A percentile compares a stretch with the other conserved stretches of the same genome.
These are phyloP conservation scores for Pharmacophagus antenor DNA, from an alignment of 2,888 invertebrate genomes.

Conservation along the genomic window DNA sequence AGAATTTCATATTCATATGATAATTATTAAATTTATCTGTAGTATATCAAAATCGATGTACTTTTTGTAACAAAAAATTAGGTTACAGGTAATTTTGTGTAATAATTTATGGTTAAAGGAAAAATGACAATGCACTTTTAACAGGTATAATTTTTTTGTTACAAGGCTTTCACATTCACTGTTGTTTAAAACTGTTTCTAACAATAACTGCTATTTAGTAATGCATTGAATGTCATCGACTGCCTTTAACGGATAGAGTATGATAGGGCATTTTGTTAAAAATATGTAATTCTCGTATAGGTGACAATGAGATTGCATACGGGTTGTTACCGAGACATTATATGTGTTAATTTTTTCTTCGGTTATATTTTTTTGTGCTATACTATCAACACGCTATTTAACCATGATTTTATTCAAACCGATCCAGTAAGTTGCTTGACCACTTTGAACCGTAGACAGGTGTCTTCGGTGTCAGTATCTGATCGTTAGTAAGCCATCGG, in stretches of 20 bases:
- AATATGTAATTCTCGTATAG: background rate
- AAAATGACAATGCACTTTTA: background rate
- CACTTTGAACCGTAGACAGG: conserved; percentile 5
- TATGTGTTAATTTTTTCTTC: background rate
- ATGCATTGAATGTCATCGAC: background rate
- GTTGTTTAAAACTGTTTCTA: background rate
- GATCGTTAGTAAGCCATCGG: conserved; percentile 20
- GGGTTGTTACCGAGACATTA: background rate
- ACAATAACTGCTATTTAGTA: background rate
- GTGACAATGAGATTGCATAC: background rate
- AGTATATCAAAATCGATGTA: background rate
- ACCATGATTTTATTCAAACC: conserved; percentile 11
- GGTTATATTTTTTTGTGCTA: conserved; percentile 1
- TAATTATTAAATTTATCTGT: too few species aligned
- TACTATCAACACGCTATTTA: background rate
- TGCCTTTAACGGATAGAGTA: background rate
- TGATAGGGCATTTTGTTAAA: conserved; percentile 1
- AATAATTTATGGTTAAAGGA: too few species aligned
- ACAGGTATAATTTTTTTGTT: background rate
- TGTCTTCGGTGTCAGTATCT: background rate
- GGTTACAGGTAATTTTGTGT: background rate
- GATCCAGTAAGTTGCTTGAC: conserved; percentile 21
- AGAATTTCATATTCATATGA: too few species aligned
- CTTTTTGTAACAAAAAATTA: background rate
- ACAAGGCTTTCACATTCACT: background rate